Conservation (phyloP, 1,140 invertebrate species). For the Coptotermes formosanus region DNA sequence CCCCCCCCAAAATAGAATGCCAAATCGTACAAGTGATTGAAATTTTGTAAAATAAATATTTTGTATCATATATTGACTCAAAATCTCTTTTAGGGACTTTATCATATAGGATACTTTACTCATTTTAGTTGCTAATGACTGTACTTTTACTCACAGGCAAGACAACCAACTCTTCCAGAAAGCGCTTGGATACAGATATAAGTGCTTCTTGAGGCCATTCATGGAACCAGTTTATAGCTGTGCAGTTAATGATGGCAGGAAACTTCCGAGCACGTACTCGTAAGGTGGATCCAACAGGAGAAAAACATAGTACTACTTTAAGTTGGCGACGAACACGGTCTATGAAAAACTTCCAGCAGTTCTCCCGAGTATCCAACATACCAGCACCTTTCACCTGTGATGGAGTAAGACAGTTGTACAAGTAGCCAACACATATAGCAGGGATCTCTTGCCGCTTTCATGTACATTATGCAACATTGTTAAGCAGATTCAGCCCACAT, state of each 20-base stretch:
- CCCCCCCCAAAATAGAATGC: too few species aligned
- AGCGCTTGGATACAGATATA: constrained; percentile 87
- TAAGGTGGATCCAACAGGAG: constrained; percentile 88
- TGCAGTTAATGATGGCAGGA: constrained; percentile 92
- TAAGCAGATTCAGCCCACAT: too few species aligned
- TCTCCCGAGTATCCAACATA: constrained; percentile 86
- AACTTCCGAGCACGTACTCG: constrained; percentile 90
- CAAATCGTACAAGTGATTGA: too few species aligned
- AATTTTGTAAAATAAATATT: too few species aligned
- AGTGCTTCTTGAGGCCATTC: constrained; percentile 96
- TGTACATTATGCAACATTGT: too few species aligned
- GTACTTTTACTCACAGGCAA: constrained; percentile 60
- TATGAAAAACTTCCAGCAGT: constrained; percentile 98
- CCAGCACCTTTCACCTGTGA: constrained; percentile 76
- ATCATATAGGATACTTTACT: too few species aligned
- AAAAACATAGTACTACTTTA: constrained; percentile 92
- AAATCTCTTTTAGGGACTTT: too few species aligned
- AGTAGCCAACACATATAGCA: too few species aligned
- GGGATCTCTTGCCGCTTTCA: too few species aligned
- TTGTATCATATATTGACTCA: too few species aligned
- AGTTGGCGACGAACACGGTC: constrained; percentile 87
- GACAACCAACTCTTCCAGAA: constrained; percentile 77
- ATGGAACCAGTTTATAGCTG: constrained; percentile 96
- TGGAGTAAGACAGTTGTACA: constrained; percentile 32
- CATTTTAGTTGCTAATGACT: too few species aligned